Conservation (phyloP, 2,797 vertebrate species). For the Phrynocephalus guinanensis region DNA sequence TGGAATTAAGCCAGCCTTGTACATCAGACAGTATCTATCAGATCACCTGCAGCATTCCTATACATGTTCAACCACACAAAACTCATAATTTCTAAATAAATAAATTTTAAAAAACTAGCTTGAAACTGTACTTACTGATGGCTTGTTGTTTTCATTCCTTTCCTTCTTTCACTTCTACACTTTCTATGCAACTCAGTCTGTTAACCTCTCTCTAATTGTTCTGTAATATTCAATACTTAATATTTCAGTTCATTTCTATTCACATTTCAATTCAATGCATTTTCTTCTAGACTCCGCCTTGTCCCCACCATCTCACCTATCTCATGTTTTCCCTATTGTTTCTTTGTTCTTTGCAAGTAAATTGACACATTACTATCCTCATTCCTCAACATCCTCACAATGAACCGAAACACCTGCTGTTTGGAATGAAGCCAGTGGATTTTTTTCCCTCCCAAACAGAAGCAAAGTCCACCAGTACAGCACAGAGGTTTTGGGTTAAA, state of each 20-base stretch:
- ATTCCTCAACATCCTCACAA: neutral
- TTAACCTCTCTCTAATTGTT: slow-evolving; percentile 33
- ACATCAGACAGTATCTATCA: neutral
- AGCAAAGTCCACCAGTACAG: neutral
- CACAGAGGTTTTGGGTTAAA: neutral
- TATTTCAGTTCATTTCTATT: slow-evolving; percentile 38
- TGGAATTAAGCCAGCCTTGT: neutral
- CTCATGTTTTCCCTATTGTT: neutral
- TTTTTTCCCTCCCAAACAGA: neutral
- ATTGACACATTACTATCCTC: neutral
- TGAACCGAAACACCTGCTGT: neutral
- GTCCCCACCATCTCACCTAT: neutral
- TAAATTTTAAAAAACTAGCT: neutral
- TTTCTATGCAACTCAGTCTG: slow-evolving; percentile 10
- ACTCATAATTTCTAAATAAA: slow-evolving; percentile 8
- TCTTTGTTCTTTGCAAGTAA: neutral
- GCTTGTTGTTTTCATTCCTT: slow-evolving; percentile 22
- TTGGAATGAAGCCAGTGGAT: neutral
- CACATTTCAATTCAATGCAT: neutral
- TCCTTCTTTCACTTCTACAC: slow-evolving; percentile 27
- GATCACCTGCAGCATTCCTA: neutral
- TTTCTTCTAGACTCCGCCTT: neutral
- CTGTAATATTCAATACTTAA: slow-evolving; percentile 9
- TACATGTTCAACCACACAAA: neutral
- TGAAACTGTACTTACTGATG: slow-evolving; percentile 35